Conservation (phyloP, 1,140 invertebrate species). For the Macrobrachium rosenbergii region DNA sequence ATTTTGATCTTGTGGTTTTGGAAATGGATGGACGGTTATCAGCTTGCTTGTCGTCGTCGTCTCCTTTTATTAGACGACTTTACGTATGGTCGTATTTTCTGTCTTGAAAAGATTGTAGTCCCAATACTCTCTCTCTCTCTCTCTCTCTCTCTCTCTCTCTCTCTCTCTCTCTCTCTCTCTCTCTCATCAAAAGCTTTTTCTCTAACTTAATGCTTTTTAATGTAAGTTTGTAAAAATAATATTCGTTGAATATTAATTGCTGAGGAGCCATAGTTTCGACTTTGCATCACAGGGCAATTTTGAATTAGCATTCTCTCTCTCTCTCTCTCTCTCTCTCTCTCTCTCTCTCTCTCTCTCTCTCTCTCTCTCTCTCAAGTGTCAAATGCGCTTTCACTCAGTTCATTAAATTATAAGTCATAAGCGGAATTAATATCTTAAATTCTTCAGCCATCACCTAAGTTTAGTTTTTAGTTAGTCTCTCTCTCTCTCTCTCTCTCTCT, state of each 20-base stretch:
- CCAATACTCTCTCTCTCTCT: background rate
- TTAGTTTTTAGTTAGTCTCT: background rate
- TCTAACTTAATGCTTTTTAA: too few species aligned
- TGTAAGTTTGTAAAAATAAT: too few species aligned
- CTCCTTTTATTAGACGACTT: background rate
- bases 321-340: background rate
- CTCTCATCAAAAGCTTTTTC: background rate
- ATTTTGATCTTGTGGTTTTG: background rate
- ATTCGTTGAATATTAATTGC: too few species aligned
- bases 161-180: slow-evolving; percentile 3
- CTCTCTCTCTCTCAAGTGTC: background rate
- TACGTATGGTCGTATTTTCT: background rate
- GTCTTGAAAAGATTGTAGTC: background rate
- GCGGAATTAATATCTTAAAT: too few species aligned
- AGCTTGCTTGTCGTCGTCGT: background rate
- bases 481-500: background rate
- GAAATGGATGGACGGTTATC: background rate
- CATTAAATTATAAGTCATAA: too few species aligned
- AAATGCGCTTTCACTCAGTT: too few species aligned
- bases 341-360: background rate
- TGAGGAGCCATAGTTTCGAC: too few species aligned
- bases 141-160: background rate
- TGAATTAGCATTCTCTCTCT: background rate
- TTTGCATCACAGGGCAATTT: background rate
- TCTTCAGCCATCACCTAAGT: too few species aligned